A percentile compares a stretch with the other conserved stretches of the same genome.
These are phyloP conservation scores for Eristalis pertinax DNA, from an alignment of 2,888 invertebrate species.

Conservation along the genomic window DNA sequence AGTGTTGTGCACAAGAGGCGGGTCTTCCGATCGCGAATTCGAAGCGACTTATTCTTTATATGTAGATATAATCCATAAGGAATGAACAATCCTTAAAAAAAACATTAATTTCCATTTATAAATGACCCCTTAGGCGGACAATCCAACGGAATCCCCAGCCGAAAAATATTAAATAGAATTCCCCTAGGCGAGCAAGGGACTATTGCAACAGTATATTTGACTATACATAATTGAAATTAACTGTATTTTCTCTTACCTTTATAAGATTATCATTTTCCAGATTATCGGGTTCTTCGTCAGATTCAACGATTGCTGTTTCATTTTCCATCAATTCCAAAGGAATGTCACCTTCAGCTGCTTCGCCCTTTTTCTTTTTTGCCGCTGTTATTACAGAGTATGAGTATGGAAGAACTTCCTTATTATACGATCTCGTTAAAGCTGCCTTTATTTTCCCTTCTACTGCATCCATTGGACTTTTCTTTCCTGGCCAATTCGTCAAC, in stretches of 20 bases:
- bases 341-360: conserved; percentile 80
- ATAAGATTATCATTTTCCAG: conserved; percentile 89
- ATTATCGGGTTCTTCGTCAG: conserved; percentile 84
- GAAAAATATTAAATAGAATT: too few relatives aligned
- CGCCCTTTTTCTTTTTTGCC: conserved; percentile 84
- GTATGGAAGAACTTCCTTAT: conserved; percentile 90
- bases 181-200: too few relatives aligned
- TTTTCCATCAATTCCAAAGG: conserved; percentile 81
- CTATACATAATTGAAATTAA: too few relatives aligned
- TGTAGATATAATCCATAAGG: too few relatives aligned
- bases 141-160: too few relatives aligned
- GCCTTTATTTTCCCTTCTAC: conserved; percentile 94
- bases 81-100: too few relatives aligned
- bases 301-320: conserved; percentile 78
- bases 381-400: conserved; percentile 88
- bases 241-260: conserved; percentile 81
- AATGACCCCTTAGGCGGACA: too few relatives aligned
- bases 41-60: too few relatives aligned
- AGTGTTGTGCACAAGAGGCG: too few relatives aligned
- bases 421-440: conserved; percentile 95
- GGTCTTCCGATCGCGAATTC: too few relatives aligned
- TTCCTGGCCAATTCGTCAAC: conserved; percentile 91
- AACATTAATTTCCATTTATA: too few relatives aligned
- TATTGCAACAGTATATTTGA: too few relatives aligned
- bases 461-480: conserved; percentile 88